These are phyloP conservation scores for Poicephalus gulielmi DNA, from an alignment of 2,113 vertebrate genomes.

Conservation along the genomic window DNA sequence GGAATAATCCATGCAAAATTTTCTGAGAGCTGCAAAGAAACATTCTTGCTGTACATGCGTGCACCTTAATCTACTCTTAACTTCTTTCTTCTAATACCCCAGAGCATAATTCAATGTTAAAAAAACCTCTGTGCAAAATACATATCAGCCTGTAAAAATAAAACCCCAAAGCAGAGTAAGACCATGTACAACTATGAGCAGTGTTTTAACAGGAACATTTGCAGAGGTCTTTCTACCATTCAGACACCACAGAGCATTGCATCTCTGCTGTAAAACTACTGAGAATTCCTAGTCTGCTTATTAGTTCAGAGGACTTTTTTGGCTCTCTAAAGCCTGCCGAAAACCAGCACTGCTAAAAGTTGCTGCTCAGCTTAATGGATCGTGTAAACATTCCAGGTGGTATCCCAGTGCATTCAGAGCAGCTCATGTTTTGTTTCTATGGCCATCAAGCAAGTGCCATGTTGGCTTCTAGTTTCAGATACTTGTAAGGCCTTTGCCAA, in stretches of 20 bases:
- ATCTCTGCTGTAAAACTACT: not conserved
- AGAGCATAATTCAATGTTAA: not conserved
- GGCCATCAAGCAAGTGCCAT: fast-evolving
- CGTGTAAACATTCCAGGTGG: fast-evolving
- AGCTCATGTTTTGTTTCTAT: fast-evolving
- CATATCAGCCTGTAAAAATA: not conserved
- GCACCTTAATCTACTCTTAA: not conserved
- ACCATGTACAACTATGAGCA: fast-evolving
- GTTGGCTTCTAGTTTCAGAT: fast-evolving
- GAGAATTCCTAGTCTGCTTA: fast-evolving
- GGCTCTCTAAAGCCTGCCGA: not conserved
- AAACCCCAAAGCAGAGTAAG: not conserved
- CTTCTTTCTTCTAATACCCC: not conserved
- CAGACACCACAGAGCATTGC: not conserved
- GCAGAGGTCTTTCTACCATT: not conserved
- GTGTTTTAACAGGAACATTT: not conserved
- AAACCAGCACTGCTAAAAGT: not conserved
- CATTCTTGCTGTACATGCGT: not conserved
- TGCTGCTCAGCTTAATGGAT: not conserved
- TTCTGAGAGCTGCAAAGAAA: not conserved
- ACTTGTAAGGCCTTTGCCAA: not conserved
- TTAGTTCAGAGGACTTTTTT: fast-evolving
- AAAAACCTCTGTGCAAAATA: not conserved
- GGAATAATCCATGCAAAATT: not conserved
- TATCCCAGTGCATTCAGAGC: fast-evolving